These are phyloP conservation scores for Luehdorfia chinensis DNA, from an alignment of 1,140 invertebrate species.

Conservation along the genomic window DNA sequence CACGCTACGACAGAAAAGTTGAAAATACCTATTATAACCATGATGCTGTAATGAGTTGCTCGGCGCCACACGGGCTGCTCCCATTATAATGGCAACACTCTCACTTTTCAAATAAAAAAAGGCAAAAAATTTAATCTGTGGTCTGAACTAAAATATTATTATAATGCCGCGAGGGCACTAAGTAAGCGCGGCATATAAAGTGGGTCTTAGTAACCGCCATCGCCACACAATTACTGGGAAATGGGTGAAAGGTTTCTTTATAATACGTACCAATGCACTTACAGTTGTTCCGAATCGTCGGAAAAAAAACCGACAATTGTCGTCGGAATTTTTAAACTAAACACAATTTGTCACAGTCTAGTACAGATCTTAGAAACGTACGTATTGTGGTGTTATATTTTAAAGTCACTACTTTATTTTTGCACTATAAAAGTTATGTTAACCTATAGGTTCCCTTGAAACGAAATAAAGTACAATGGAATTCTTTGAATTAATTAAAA, in stretches of 20 bases:
- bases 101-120: background rate
- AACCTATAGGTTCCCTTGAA: too few species aligned
- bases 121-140: slow-evolving; percentile 1
- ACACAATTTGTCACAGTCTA: slow-evolving; percentile 29
- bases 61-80: background rate
- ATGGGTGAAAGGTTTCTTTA: slow-evolving; percentile 43
- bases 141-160: slow-evolving; percentile 17
- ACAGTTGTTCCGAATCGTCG: slow-evolving; percentile 33
- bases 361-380: slow-evolving; percentile 9
- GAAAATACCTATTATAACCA: too few species aligned
- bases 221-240: slow-evolving; percentile 33
- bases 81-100: background rate
- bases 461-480: too few species aligned
- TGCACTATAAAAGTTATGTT: too few species aligned
- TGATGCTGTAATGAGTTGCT: background rate
- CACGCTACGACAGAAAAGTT: too few species aligned
- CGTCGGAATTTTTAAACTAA: slow-evolving; percentile 27
- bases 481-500: too few species aligned
- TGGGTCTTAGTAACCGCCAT: slow-evolving; percentile 23
- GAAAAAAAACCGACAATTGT: slow-evolving; percentile 21
- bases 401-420: too few species aligned
- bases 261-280: slow-evolving; percentile 40
- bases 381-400: background rate
- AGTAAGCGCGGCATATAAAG: slow-evolving; percentile 20
- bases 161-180: slow-evolving; percentile 22